These are phyloP conservation scores for Poecilus cupreus DNA, from an alignment of 2,888 invertebrate genomes.

Conservation along the genomic window DNA sequence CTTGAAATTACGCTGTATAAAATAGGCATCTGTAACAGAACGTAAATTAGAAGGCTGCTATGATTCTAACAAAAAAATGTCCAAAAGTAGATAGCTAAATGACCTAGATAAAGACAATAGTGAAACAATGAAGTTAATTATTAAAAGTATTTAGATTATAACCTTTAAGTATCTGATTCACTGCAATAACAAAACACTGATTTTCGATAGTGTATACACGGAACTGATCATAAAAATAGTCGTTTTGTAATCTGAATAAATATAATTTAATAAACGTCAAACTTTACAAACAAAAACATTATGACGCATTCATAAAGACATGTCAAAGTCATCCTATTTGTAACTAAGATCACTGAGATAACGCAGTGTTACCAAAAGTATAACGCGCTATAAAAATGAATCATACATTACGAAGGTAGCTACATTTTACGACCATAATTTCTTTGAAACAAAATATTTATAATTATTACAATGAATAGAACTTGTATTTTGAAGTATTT, in stretches of 20 bases:
- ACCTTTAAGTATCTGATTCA: slow-evolving; percentile 14
- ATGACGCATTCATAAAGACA: slow-evolving; percentile 40
- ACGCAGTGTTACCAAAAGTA: slow-evolving; percentile 19
- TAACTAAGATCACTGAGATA: neutral
- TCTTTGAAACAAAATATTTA: too few species aligned
- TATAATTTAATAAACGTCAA: slow-evolving; percentile 23
- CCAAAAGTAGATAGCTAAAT: neutral
- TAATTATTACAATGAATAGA: too few species aligned
- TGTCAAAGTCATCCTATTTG: slow-evolving; percentile 29
- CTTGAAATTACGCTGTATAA: slow-evolving; percentile 92
- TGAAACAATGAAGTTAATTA: slow-evolving; percentile 31
- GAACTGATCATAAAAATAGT: slow-evolving; percentile 4
- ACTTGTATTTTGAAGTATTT: too few species aligned
- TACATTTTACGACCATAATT: too few species aligned
- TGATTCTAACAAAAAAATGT: neutral
- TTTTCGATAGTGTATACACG: neutral
- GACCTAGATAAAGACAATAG: neutral
- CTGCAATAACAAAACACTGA: neutral
- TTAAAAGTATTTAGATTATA: slow-evolving; percentile 5
- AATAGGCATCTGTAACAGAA: slow-evolving; percentile 83
- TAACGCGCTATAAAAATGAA: too few species aligned
- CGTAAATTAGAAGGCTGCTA: neutral
- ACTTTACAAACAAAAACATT: slow-evolving; percentile 47
- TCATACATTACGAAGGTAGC: too few species aligned
- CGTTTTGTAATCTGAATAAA: neutral